Conservation (phyloP, 2,113 vertebrate species). For the Syngnathus typhle region DNA sequence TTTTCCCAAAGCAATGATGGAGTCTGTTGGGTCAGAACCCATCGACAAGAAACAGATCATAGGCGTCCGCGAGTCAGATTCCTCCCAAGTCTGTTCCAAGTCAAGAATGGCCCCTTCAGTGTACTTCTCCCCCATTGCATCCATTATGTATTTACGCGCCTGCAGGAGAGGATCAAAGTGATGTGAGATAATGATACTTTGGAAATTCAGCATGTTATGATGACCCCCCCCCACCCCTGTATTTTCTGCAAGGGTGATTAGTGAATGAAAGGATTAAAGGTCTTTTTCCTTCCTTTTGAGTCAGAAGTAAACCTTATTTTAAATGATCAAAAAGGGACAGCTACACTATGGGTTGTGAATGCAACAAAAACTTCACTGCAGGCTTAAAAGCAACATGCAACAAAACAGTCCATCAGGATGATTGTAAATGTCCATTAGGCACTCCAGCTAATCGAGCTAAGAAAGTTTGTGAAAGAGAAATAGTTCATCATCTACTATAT, state of each 20-base stretch:
- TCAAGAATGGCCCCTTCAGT: constrained; percentile 83
- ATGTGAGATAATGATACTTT: constrained; percentile 11
- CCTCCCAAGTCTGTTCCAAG: constrained; percentile 89
- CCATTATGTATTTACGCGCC: constrained; percentile 89
- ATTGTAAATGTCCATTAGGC: constrained; percentile 24
- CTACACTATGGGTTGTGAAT: constrained; percentile 17
- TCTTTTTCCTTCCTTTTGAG: constrained; percentile 14
- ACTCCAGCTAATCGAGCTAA: neutral
- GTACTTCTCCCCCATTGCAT: constrained; percentile 84
- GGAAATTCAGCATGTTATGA: constrained; percentile 14
- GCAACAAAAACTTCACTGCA: constrained; percentile 23
- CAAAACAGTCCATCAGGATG: constrained; percentile 22
- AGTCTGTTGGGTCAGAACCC: constrained; percentile 92
- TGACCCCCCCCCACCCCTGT: no score
- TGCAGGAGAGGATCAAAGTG: constrained; percentile 37
- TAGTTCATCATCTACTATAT: constrained; percentile 7
- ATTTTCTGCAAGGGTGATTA: constrained; percentile 10
- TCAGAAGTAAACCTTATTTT: constrained; percentile 16
- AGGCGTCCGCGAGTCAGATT: constrained; percentile 83
- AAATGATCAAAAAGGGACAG: constrained; percentile 10
- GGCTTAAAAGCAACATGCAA: constrained; percentile 23
- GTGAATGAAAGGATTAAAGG: constrained; percentile 15
- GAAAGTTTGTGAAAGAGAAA: constrained; percentile 8
- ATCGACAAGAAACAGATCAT: constrained; percentile 93
- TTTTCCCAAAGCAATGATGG: constrained; percentile 87